Base-by-base conservation (phyloP, 53 echinoderm and acorn worm species). In the Henricia sp. region DNA sequence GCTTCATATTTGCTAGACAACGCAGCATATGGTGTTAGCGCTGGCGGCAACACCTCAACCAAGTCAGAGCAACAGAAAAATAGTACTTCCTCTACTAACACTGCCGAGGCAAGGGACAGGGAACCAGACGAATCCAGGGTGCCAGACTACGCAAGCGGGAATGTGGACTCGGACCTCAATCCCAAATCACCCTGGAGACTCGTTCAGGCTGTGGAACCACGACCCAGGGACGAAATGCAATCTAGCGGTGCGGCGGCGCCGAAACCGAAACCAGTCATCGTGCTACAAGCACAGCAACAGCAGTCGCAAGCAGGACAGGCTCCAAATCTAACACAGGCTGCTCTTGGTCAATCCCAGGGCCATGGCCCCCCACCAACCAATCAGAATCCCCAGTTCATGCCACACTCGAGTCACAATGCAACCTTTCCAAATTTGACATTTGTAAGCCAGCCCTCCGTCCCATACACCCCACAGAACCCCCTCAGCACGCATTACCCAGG, bases 151-250 rank as follows among this genome's bases (percentile, higher is more conserved):
- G 26, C 70, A 50, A 27, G 48, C 27, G 46, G 1, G 28, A 60
- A 4, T 26, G 28, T 26, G 6, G 32, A 2, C 10, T 26, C 32
- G 26, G 12, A 40, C 11, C 11, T 35, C 10, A 23, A 36, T 21
- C 37, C 20, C 12, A 24, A 57, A 26, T 75, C 75, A 3, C 56
- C 56, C 4, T 38, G 14, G 3, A 36, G 57, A 36, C 50, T 75
- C 25, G 75, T 75, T 16, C 56, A 56, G 39, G 57, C 75, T 3
- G 75, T 75, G 6, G 57, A 75, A 19, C 75, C 75, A 2, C 38
- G 3, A 3, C 75, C 57, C 10, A 56, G 75, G 41, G 75, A 75
- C 12, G 40, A 40, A 37, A 41, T 57, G 23, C 27, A 0, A 16
- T 1, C 4, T 16, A 13, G 23, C 56, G 16, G 26, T 11, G 37